Percentiles rank a stretch among this genome's conserved stretches.
These are phyloP conservation scores for Squalus acanthias DNA, from an alignment of 2,797 vertebrate genomes.

Conservation along the genomic window DNA sequence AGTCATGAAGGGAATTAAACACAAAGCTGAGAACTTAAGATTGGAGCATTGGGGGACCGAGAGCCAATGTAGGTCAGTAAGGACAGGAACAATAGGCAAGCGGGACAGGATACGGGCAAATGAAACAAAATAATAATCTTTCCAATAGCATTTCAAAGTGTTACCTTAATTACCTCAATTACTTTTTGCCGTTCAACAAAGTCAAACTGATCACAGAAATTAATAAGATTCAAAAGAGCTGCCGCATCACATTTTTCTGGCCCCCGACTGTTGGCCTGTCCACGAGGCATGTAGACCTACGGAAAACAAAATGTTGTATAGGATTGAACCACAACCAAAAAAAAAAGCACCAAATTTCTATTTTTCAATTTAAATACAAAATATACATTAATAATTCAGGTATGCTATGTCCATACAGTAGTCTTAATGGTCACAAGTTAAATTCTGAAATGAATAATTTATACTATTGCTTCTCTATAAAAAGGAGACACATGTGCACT, in stretches of 20 bases:
- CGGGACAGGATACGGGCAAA: background rate
- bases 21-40: background rate
- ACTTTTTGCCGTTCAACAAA: slow-evolving; percentile 52
- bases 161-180: slow-evolving; percentile 56
- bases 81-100: background rate
- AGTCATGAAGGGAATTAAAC: background rate
- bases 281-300: slow-evolving; percentile 67
- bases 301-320: background rate
- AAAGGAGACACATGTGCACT: background rate
- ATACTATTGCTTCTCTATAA: background rate
- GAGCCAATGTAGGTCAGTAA: background rate
- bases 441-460: background rate
- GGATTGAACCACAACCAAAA: background rate
- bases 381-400: background rate
- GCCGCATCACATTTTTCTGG: slow-evolving; percentile 58
- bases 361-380: background rate
- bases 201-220: slow-evolving; percentile 59
- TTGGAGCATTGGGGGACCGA: background rate
- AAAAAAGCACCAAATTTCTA: background rate
- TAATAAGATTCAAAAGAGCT: slow-evolving; percentile 69
- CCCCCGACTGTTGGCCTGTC: slow-evolving; percentile 53
- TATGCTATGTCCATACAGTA: background rate
- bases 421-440: background rate
- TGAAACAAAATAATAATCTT: slow-evolving; percentile 5
- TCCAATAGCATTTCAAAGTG: background rate